Evolutionary conservation across 2,888 invertebrate genomes (phyloP).

Genomic region (Notocelia uddmanniana): DNA sequence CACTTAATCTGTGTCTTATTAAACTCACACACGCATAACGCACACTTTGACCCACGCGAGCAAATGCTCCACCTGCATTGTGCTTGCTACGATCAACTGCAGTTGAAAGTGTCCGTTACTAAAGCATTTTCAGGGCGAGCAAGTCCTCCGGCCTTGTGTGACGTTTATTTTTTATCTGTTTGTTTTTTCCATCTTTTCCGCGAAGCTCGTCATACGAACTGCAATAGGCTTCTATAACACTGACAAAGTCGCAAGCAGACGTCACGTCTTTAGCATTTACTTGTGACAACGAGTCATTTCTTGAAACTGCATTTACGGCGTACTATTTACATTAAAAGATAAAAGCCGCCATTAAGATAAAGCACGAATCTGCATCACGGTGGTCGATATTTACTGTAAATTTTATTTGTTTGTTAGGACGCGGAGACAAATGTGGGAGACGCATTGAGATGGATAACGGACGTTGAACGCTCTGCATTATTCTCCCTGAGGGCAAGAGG

Average conservation of each 20-base stretch:
- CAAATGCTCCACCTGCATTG: slow-evolving; percentile 17
- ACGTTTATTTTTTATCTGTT: slow-evolving; percentile 76
- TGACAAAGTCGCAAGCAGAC: slow-evolving; percentile 46
- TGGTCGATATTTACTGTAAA: slow-evolving; percentile 37
- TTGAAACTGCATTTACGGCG: slow-evolving; percentile 19
- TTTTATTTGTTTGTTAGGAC: slow-evolving; percentile 30
- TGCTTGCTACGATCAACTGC: slow-evolving; percentile 29
- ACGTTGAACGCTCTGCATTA: slow-evolving; percentile 74
- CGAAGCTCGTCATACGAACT: slow-evolving; percentile 62
- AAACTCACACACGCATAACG: slow-evolving; percentile 1
- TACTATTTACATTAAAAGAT: slow-evolving; percentile 27
- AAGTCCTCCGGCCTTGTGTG: slow-evolving; percentile 77
- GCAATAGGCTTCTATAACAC: slow-evolving; percentile 42
- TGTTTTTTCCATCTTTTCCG: slow-evolving; percentile 76
- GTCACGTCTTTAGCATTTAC: slow-evolving; percentile 59
- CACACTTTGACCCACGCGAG: not conserved
- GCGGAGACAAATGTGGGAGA: slow-evolving; percentile 2
- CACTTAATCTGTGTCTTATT: not conserved
- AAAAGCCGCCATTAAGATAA: slow-evolving; percentile 33
- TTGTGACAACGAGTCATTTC: slow-evolving; percentile 25
- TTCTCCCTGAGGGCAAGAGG: slow-evolving; percentile 77
- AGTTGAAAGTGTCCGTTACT: slow-evolving; percentile 74
- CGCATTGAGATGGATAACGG: slow-evolving; percentile 64
- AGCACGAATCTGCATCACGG: slow-evolving; percentile 42
- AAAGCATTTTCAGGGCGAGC: slow-evolving; percentile 74